phyloP scores from a whole-genome alignment of 2,797 vertebrate species.

The Nannoperca obscura region DNA sequence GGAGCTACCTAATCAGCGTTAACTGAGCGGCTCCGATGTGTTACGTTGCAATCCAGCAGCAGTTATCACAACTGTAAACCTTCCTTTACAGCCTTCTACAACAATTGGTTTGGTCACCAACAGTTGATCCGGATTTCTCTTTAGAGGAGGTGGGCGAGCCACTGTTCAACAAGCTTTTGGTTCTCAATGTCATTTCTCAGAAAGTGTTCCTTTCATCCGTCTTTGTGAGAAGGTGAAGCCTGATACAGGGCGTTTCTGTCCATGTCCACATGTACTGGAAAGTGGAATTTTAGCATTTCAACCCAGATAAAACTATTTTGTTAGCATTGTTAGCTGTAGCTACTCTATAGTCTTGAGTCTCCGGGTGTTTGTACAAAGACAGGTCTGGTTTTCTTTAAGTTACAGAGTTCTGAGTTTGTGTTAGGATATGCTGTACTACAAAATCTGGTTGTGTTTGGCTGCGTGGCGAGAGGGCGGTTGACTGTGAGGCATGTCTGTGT shows the following conservation, averaged over 20 bases:
- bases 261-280: not conserved
- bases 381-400: not conserved
- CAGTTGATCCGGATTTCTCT: not conserved
- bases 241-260: not conserved
- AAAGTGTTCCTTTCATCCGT: not conserved
- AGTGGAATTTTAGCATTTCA: not conserved
- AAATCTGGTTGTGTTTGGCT: not conserved
- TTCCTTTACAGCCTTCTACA: not conserved
- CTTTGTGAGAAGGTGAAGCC: constrained; percentile 2
- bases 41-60: not conserved
- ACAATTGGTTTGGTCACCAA: not conserved
- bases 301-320: not conserved
- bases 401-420: constrained; percentile 1
- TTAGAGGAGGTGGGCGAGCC: accelerated
- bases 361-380: not conserved
- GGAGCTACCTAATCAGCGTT: not conserved
- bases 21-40: not conserved
- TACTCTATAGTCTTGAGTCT: not conserved
- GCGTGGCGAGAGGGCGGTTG: not conserved
- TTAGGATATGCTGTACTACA: not conserved
- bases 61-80: not conserved
- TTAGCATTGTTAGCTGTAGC: not conserved
- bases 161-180: not conserved
- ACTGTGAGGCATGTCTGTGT: constrained; percentile 38
- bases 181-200: not conserved